Evolutionary conservation across 2,888 invertebrate species (phyloP).

Genomic region (Ectemnius lituratus): DNA sequence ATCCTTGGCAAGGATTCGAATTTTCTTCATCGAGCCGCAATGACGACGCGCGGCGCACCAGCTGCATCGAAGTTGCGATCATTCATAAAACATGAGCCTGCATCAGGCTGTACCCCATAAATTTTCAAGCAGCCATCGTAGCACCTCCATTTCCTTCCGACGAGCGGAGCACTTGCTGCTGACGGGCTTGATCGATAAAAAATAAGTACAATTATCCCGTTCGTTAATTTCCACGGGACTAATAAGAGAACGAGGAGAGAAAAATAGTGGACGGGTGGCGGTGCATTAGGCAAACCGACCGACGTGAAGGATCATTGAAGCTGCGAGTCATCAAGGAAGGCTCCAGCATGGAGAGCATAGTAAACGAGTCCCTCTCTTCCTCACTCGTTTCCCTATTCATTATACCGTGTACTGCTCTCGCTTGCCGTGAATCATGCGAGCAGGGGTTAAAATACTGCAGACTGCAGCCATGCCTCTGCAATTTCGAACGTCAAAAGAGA

Average conservation of each 20-base stretch:
- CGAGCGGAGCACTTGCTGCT: constrained; percentile 53
- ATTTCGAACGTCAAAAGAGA: constrained; percentile 12
- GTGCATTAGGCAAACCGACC: constrained; percentile 26
- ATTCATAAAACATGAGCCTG: constrained; percentile 74
- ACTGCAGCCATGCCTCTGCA: background rate
- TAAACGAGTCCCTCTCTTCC: constrained; percentile 49
- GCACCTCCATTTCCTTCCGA: constrained; percentile 61
- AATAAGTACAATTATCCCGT: constrained; percentile 60
- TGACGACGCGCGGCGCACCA: constrained; percentile 50
- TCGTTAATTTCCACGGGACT: constrained; percentile 46
- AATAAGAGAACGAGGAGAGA: constrained; percentile 43
- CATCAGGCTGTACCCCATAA: constrained; percentile 67
- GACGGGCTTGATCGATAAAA: constrained; percentile 63
- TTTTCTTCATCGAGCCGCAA: constrained; percentile 58
- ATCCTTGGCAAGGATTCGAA: constrained; percentile 39
- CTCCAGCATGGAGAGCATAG: constrained; percentile 47
- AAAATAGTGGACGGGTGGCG: background rate
- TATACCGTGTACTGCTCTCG: constrained; percentile 8
- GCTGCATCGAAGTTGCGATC: constrained; percentile 62
- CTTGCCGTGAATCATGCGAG: constrained; percentile 20
- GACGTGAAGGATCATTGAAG: constrained; percentile 54
- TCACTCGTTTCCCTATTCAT: constrained; percentile 20
- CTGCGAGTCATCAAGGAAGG: background rate
- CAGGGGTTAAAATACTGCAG: constrained; percentile 12
- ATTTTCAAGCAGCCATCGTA: constrained; percentile 66